phyloP scores from a whole-genome alignment of 1,140 invertebrate species.

The Scaptodrosophila lebanonensis region DNA sequence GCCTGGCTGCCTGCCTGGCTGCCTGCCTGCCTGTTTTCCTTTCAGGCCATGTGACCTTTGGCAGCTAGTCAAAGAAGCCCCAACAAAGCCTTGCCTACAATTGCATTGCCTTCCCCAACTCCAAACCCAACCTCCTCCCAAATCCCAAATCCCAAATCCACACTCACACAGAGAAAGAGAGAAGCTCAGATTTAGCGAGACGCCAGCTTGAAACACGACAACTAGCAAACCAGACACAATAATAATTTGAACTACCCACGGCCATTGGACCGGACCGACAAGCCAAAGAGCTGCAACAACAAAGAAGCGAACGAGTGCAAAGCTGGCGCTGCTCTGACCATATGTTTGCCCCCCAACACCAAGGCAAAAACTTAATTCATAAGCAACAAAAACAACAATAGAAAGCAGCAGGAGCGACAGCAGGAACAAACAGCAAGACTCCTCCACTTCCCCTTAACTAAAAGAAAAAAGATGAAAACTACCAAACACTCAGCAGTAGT shows the following conservation, averaged over 20 bases:
- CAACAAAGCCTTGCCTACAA: not conserved
- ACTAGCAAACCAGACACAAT: slow-evolving; percentile 45
- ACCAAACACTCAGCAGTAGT: too few species aligned
- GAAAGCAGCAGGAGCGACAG: slow-evolving; percentile 13
- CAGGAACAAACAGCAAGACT: slow-evolving; percentile 6
- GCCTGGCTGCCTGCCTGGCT: too few species aligned
- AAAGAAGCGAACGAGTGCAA: slow-evolving; percentile 1
- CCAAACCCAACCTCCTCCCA: too few species aligned
- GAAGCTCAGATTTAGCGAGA: not conserved
- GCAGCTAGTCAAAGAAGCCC: slow-evolving; percentile 15
- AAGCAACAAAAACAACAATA: slow-evolving; percentile 19
- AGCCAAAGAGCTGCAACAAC: too few species aligned
- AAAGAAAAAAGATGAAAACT: too few species aligned
- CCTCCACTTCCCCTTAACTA: slow-evolving; percentile 13
- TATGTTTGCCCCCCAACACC: slow-evolving; percentile 11
- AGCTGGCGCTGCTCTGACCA: not conserved
- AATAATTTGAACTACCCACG: slow-evolving; percentile 29
- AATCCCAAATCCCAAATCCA: not conserved
- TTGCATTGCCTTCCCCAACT: too few species aligned
- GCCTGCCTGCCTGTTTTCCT: too few species aligned
- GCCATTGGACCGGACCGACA: too few species aligned
- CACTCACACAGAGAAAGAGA: not conserved
- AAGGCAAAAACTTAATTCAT: slow-evolving; percentile 23
- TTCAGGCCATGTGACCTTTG: slow-evolving; percentile 31
- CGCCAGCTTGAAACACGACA: too few species aligned